Base-by-base conservation (phyloP, 2,888 invertebrate genomes). In the Lasioglossum zephyrum region DNA sequence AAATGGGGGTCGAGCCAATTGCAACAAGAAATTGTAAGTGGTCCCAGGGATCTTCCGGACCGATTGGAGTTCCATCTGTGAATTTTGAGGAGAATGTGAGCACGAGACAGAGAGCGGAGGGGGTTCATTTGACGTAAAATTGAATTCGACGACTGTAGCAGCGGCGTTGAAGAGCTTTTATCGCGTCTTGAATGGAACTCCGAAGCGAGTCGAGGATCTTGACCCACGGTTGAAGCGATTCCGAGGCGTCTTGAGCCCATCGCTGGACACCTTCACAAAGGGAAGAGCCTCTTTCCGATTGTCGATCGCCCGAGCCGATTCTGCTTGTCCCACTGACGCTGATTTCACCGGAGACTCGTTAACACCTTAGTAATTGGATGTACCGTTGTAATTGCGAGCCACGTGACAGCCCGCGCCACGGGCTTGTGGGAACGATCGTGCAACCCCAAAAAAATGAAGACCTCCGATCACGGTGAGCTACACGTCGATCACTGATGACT, bases 301-400 rank as follows among this genome's bases (percentile, higher is more conserved):
- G 89, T 87, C 87, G 88, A 91, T 90, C 89, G 87, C 79, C 84
- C 87, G 81, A 70, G 76, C 82, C 36, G 73, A 88, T 85, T 79
- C 79, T 79, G 77, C 74, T 70, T 74, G 77, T 86, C 63, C 77
- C 39, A 53, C 77, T 39, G 66, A n/a, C 76, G 73, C 84, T 75
- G 85, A 86, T 86, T 86, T 86, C 84, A 84, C 84, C 84, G 72
- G 84, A 44, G 63, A 74, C 80, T 84, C 84, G 84, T 86, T 86
- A 86, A 86, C 86, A 75, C 86, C 80, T 81, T 75, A 36, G 77
- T 84, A 81, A 84, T 86, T 81, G 84, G 81, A 84, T 78, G 74
- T 78, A 78, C 84, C 77, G 80, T 86, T 75, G 80, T 77, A 81
- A 86, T 84, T 77, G 77, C 63, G 63, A 77, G 77, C 77, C 76